Conservation (phyloP, 2,113 vertebrate genomes). For the Paracanthobrama guichenoti region DNA sequence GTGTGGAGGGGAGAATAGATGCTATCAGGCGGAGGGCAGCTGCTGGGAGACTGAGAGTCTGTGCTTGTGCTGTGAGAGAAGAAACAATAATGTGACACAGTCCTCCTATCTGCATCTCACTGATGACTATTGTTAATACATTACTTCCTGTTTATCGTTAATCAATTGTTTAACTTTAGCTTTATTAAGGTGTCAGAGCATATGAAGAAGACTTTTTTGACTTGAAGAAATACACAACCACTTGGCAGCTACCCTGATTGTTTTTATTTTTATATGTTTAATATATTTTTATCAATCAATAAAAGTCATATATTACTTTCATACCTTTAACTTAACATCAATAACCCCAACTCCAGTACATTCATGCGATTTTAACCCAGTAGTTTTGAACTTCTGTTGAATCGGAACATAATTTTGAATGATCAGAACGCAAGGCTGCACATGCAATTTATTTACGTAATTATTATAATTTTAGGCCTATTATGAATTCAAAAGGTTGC, state of each 20-base stretch:
- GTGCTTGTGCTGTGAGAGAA: constrained; percentile 50
- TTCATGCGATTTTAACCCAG: not conserved
- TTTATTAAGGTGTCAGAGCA: not conserved
- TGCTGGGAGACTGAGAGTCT: constrained; percentile 56
- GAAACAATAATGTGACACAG: constrained; percentile 17
- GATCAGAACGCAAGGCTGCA: constrained; percentile 37
- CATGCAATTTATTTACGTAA: not conserved
- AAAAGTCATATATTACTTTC: not conserved
- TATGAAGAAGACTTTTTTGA: not conserved
- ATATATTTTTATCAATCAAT: not conserved
- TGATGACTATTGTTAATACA: not conserved
- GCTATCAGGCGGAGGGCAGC: constrained; percentile 59
- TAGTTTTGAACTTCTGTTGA: not conserved
- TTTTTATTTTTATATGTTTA: not conserved
- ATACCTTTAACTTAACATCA: not conserved
- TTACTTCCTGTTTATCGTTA: not conserved
- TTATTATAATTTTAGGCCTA: not conserved
- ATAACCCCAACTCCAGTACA: not conserved
- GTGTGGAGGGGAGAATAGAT: constrained; percentile 68
- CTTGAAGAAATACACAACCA: not conserved
- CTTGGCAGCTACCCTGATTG: not conserved
- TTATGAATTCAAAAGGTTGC: not conserved
- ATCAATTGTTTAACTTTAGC: not conserved
- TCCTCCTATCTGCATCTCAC: not conserved
- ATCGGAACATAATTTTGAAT: constrained; percentile 38